phyloP scores from a whole-genome alignment of 2,888 invertebrate genomes.

The Cryptophagus acutangulus region DNA sequence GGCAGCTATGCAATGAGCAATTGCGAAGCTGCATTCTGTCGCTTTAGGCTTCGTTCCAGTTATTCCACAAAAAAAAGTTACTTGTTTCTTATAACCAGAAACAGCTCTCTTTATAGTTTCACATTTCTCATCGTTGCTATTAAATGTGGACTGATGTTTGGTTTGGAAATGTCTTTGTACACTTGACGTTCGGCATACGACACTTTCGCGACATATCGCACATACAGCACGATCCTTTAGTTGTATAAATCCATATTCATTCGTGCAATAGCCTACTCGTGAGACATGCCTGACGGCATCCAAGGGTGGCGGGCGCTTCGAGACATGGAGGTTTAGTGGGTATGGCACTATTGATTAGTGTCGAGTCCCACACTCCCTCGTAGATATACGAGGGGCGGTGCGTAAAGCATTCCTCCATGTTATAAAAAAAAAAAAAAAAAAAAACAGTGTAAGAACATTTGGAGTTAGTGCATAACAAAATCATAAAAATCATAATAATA shows the following conservation, averaged over 20 bases:
- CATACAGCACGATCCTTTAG: constrained; percentile 7
- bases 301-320: no score
- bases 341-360: no score
- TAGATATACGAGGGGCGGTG: no score
- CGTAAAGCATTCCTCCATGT: no score
- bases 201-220: constrained; percentile 7
- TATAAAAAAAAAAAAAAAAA: no score
- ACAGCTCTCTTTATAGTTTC: constrained; percentile 9
- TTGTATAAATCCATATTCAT: constrained; percentile 7
- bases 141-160: constrained; percentile 7
- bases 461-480: no score
- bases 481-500: no score
- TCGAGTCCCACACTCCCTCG: no score
- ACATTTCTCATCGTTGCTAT: constrained; percentile 8
- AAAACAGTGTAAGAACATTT: no score
- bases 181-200: constrained; percentile 6
- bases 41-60: constrained; percentile 9
- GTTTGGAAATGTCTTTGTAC: constrained; percentile 9
- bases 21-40: constrained; percentile 17
- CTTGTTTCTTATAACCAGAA: constrained; percentile 7
- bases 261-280: constrained; percentile 5
- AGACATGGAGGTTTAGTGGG: no score
- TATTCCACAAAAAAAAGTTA: constrained; percentile 7
- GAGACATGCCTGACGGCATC: no score
- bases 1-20: constrained; percentile 20